Evolutionary conservation across 2,888 invertebrate species (phyloP).

Genomic region (Mactromeris polynyma): DNA sequence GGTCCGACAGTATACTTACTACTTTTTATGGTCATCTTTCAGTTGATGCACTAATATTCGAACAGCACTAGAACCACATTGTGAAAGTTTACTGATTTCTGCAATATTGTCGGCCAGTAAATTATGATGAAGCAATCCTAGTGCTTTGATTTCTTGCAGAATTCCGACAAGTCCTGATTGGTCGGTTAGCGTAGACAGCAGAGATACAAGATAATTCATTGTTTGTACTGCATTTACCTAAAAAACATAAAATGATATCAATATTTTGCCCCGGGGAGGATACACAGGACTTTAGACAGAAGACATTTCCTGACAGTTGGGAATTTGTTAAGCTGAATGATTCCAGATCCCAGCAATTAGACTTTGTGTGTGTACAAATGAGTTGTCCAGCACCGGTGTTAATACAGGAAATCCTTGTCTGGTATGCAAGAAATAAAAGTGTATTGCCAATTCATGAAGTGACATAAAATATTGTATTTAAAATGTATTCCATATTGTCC

Average conservation of each 20-base stretch:
- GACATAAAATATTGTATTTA: no score
- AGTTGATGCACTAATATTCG: constrained; percentile 87
- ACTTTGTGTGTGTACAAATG: no score
- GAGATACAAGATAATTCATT: constrained; percentile 93
- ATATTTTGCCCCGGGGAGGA: no score
- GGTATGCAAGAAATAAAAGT: no score
- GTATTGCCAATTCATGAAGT: no score
- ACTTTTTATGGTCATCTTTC: constrained; percentile 84
- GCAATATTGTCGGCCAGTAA: constrained; percentile 93
- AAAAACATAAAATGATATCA: constrained; percentile 55
- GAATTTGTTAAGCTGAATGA: no score
- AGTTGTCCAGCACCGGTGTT: no score
- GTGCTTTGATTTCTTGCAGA: constrained; percentile 93
- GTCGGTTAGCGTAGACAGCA: constrained; percentile 91
- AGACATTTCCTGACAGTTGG: no score
- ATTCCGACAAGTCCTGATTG: constrained; percentile 92
- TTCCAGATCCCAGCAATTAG: no score
- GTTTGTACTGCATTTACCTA: constrained; percentile 94
- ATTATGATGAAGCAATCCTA: constrained; percentile 93
- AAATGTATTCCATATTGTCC: no score
- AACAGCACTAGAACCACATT: constrained; percentile 85
- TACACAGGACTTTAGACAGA: no score
- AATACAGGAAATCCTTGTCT: no score
- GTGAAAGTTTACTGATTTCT: constrained; percentile 90
- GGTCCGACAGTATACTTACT: constrained; percentile 80